phyloP scores from a whole-genome alignment of 2,797 vertebrate genomes.

The Etheostoma perlongum region DNA sequence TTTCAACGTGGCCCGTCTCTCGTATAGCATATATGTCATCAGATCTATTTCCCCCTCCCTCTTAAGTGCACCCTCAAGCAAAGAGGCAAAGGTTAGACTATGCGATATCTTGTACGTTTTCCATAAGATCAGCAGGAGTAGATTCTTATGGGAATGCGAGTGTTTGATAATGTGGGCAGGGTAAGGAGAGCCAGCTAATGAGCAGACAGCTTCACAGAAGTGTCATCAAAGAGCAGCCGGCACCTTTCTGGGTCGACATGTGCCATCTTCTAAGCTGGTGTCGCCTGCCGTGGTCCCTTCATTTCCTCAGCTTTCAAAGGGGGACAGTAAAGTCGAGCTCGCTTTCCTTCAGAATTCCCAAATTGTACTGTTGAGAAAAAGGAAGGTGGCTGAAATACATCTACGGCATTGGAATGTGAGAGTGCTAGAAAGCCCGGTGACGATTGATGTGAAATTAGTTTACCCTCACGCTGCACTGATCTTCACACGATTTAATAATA shows the following conservation, averaged over 20 bases:
- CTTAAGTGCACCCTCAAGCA: conserved; percentile 33
- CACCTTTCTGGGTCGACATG: conserved; percentile 79
- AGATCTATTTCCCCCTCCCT: conserved; percentile 22
- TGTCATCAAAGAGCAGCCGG: conserved; percentile 80
- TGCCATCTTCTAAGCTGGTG: conserved; percentile 70
- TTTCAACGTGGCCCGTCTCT: conserved; percentile 48
- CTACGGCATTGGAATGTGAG: conserved; percentile 35
- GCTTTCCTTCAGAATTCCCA: conserved; percentile 58
- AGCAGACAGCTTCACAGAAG: conserved; percentile 82
- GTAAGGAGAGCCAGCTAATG: conserved; percentile 79
- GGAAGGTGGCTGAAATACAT: conserved; percentile 47
- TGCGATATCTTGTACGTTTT: conserved; percentile 71
- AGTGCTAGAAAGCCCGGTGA: conserved; percentile 50
- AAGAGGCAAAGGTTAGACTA: conserved; percentile 69
- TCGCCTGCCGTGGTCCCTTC: conserved; percentile 56
- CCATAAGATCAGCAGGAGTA: conserved; percentile 73
- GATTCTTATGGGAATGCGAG: conserved; percentile 74
- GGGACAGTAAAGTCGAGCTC: conserved; percentile 27
- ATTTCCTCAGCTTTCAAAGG: conserved; percentile 61
- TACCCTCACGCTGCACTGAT: conserved; percentile 66
- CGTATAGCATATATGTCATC: neutral
- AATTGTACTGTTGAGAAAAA: conserved; percentile 48
- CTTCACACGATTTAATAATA: conserved; percentile 71
- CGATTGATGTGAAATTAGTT: conserved; percentile 73
- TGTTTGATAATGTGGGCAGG: conserved; percentile 76